phyloP scores from a whole-genome alignment of 2,797 vertebrate species.

The Gila robusta region DNA sequence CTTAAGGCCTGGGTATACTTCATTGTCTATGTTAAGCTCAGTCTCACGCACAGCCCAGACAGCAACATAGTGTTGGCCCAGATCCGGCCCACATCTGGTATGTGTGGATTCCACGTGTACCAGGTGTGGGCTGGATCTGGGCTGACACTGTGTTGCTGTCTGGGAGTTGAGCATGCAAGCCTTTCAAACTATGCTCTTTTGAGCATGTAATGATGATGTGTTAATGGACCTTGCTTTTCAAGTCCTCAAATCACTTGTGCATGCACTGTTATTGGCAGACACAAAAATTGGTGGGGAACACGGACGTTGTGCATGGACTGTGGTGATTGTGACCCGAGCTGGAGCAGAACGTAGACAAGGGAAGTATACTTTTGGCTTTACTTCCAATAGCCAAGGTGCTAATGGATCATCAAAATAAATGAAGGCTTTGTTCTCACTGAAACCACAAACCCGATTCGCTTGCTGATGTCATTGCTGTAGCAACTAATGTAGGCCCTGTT shows the following conservation, averaged over 20 bases:
- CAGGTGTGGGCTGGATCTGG: no score
- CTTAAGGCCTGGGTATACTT: not conserved
- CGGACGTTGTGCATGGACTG: not conserved
- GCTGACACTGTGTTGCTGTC: no score
- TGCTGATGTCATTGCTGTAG: not conserved
- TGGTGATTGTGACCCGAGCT: not conserved
- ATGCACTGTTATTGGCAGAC: not conserved
- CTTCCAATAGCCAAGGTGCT: conserved; percentile 3
- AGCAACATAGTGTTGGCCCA: no score
- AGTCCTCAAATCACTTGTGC: not conserved
- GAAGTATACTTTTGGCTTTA: not conserved
- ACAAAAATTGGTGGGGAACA: not conserved
- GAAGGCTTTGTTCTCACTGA: conserved; percentile 32
- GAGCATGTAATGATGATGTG: not conserved
- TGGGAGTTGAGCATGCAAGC: not conserved
- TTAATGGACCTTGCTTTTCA: not conserved
- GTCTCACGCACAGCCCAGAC: not conserved
- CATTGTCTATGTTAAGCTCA: not conserved
- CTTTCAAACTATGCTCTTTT: not conserved
- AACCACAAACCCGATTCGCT: not conserved
- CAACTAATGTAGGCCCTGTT: not conserved
- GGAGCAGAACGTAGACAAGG: not conserved
- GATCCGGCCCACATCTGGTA: no score
- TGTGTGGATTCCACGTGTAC: no score
- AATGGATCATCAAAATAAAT: not conserved